Evolutionary conservation across 2,113 vertebrate genomes (phyloP).

Genomic region (Perca schrenkii): DNA sequence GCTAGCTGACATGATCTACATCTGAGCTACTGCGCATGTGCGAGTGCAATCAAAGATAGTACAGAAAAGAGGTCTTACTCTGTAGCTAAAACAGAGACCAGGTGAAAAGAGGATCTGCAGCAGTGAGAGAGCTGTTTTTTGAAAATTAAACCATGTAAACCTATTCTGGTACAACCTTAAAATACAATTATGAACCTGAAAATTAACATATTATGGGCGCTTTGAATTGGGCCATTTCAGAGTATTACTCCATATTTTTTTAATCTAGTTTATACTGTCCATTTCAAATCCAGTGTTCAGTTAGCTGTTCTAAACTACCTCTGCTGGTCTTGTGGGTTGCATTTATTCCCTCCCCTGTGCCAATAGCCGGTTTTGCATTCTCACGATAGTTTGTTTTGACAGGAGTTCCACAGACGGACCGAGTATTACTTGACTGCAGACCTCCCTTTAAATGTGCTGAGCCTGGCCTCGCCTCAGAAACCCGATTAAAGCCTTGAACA

Average conservation of each 20-base stretch:
- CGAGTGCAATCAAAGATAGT: too few species aligned
- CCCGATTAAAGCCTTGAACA: conserved; percentile 62
- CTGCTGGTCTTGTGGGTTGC: conserved; percentile 24
- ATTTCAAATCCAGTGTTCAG: background rate
- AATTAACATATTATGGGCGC: too few species aligned
- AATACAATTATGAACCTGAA: too few species aligned
- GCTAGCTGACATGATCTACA: too few species aligned
- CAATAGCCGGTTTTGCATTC: conserved; percentile 41
- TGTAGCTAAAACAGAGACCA: too few species aligned
- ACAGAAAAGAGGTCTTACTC: too few species aligned
- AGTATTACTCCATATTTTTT: too few species aligned
- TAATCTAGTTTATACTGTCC: background rate
- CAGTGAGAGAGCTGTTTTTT: too few species aligned
- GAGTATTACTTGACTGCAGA: conserved; percentile 59
- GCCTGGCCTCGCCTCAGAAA: conserved; percentile 55
- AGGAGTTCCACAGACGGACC: conserved; percentile 59
- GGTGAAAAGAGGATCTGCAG: too few species aligned
- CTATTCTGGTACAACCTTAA: too few species aligned
- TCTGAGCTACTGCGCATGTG: too few species aligned
- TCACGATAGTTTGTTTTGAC: conserved; percentile 76
- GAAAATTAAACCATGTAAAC: too few species aligned
- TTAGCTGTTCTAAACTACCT: conserved; percentile 10
- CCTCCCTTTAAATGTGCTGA: conserved; percentile 45
- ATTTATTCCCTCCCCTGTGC: background rate
- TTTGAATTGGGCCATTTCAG: background rate